Base-by-base conservation (phyloP, 2,113 vertebrate species). In the Empidonax alnorum region DNA sequence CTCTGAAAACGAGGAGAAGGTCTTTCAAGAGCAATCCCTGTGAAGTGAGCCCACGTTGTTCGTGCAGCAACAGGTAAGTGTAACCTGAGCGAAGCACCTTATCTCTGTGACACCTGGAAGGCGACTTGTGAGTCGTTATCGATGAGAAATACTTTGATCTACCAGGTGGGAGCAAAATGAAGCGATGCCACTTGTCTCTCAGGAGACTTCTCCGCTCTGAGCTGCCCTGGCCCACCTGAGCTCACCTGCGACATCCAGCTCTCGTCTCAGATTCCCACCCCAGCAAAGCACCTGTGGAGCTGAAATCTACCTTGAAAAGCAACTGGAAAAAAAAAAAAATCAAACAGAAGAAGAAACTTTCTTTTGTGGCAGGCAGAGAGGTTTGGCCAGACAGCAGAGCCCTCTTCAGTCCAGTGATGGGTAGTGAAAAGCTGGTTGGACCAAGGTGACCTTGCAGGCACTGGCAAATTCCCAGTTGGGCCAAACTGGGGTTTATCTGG, bases 311-410 rank as follows among this genome's bases (percentile, higher is more conserved):
- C 73, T 75, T 46, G 77, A 84, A 84, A 88, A 87, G 61, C 62
- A 87, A 62, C 37, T 2, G 11, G 7, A 11, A 12, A 33, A 53
- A 49, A 76, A 7, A 14, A 46, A 22, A 76, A 50, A 50, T 25
- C 42, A 42, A 33, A 42, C 3, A 3, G 73, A 39, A 62, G 69
- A 56, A 68, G 21, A 47, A 90, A 42, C 8, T 56, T 80, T 30
- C 6, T 74, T 62, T 66, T 30, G 72, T 46, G 72, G 47, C 59
- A 86, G 55, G 41, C 76, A 66, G 88, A 72, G 88, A 93, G 65
- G 30, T 97, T 96, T 75, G 88, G 83, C 85, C 96, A 93, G 93
- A 72, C 93, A 93, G 94, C 83, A 92, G 93, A 95, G 93, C 96
- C 96, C 94, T 97, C 96, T 97, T 97, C 92, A 97, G 96, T 94